phyloP scores from a whole-genome alignment of 2,113 vertebrate species.

The Empidonax alnorum region DNA sequence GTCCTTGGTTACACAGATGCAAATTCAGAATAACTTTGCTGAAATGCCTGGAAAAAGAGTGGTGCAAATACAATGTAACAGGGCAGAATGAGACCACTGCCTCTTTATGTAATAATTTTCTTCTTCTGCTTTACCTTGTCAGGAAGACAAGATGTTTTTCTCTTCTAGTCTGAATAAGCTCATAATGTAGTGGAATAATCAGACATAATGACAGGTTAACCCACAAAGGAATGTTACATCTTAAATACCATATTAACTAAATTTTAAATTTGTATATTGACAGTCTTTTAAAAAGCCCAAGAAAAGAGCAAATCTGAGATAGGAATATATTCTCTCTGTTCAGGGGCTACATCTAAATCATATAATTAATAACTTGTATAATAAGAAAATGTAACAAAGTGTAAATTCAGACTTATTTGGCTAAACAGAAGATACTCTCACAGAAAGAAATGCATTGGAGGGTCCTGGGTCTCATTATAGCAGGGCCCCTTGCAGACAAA shows the following conservation, averaged over 20 bases:
- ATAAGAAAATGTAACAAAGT: background rate
- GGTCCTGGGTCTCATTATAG: background rate
- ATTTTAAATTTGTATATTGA: slow-evolving; percentile 33
- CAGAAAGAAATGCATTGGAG: background rate
- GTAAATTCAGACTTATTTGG: background rate
- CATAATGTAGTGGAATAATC: slow-evolving; percentile 52
- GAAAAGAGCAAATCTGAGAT: background rate
- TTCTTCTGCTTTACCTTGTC: background rate
- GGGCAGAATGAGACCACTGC: background rate
- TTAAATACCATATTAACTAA: slow-evolving; percentile 55
- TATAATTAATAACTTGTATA: background rate
- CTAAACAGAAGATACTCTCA: background rate
- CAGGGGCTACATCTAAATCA: background rate
- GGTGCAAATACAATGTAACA: background rate
- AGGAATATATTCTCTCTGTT: background rate
- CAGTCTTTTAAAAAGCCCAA: background rate
- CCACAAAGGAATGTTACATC: slow-evolving; percentile 41
- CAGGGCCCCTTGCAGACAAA: background rate
- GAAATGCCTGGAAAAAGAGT: background rate
- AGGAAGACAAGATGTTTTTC: slow-evolving; percentile 62
- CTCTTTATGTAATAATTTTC: slow-evolving; percentile 23
- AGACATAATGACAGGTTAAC: slow-evolving; percentile 57
- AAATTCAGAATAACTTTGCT: slow-evolving; percentile 35
- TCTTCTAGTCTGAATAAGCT: slow-evolving; percentile 62
- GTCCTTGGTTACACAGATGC: slow-evolving; percentile 12